Evolutionary conservation across 2,888 invertebrate genomes (phyloP), one percentile per base, ranked within the genome.

Genomic region (Parascotia fuliginaria): DNA sequence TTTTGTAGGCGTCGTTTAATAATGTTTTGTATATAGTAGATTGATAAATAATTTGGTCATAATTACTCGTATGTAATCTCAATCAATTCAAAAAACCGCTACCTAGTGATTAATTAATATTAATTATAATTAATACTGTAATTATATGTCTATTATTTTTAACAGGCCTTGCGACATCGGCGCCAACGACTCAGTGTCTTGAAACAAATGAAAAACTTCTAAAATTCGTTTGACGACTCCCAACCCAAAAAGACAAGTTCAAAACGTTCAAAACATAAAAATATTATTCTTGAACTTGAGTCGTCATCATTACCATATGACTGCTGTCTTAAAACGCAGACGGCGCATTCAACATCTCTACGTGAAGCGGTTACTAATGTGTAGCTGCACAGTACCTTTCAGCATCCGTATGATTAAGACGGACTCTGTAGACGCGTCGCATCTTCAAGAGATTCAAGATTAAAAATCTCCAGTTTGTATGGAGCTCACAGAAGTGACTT

Each of bases 391-490:
- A 60, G 60, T 54, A 44, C 63, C 51, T 60, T 60, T 55, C 53
- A 60, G 52, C 44, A 69, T 60, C 63, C 59, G 61, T 73, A 71
- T 75, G 70, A 80, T 82, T 76, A 81, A 76, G 72, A 69, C 68
- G 63, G 56, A 52, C 56, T 56, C 7, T 9, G 24, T 24, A 24
- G 24, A 24, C 24, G 19, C 19, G 7, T 50, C 62, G 60, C 65
- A 57, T 60, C 67, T 75, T 71, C 67, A 71, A 52, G 49, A 68
- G 68, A 73, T 65, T 60, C 58, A 63, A 78, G 81, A 85, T 83
- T 83, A 83, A 84, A 83, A 83, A 62, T 54, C 51, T 55, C 36
- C 36, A 51, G 46, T 24, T 31, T 51, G 28, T 31, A 33, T 31
- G n/a, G 32, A 24, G 33, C 1, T 3, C 7, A 29, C 28, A 39